These are phyloP conservation scores for Phanerotoma sp. DNA, from an alignment of 2,888 invertebrate species.

Conservation along the genomic window DNA sequence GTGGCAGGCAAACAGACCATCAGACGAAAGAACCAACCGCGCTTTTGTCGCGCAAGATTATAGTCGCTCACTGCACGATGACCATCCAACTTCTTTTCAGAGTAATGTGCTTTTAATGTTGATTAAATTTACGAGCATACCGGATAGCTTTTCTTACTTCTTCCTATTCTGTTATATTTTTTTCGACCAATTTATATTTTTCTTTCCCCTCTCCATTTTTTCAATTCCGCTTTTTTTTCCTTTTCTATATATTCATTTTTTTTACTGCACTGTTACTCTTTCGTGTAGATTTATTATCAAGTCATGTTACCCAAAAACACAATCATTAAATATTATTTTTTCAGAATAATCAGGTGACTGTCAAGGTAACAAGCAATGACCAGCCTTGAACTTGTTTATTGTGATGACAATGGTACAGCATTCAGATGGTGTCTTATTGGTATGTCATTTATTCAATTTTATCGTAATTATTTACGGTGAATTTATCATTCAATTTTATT, in stretches of 20 bases:
- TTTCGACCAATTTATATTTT: no score
- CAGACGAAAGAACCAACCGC: slow-evolving; percentile 12
- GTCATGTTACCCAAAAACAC: slow-evolving; percentile 5
- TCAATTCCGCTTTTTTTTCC: not conserved
- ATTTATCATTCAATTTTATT: not conserved
- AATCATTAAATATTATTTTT: no score
- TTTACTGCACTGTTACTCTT: slow-evolving; percentile 5
- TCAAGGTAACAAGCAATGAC: slow-evolving; percentile 9
- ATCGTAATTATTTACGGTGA: not conserved
- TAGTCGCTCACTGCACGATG: slow-evolving; percentile 31
- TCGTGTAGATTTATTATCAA: not conserved
- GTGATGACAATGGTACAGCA: not conserved
- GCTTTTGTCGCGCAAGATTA: slow-evolving; percentile 35
- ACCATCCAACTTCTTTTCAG: slow-evolving; percentile 29
- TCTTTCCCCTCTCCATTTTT: no score
- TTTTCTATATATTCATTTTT: not conserved
- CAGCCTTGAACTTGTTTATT: slow-evolving; percentile 16
- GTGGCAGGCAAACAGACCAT: not conserved
- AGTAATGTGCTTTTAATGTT: slow-evolving; percentile 38
- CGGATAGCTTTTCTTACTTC: slow-evolving; percentile 16
- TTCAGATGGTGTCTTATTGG: no score
- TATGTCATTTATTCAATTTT: no score
- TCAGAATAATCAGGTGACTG: not conserved
- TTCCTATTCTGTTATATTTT: not conserved
- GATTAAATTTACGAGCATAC: slow-evolving; percentile 36